phyloP scores from a whole-genome alignment of 2,888 invertebrate species.

The Ernsta delagoae region DNA sequence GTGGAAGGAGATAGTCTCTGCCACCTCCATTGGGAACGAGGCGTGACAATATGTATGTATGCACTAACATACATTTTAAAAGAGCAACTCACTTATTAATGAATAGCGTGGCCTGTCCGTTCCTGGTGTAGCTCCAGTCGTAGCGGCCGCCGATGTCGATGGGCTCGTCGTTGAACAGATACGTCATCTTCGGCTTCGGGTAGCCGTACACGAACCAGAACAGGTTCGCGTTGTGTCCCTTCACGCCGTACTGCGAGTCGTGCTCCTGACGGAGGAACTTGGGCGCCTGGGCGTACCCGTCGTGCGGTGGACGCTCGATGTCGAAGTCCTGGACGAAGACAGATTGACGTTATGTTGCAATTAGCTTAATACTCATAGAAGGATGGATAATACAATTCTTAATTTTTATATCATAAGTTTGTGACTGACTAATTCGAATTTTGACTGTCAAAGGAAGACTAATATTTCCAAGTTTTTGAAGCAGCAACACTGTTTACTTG shows the following conservation, averaged over 20 bases:
- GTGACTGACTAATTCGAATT: too few species aligned
- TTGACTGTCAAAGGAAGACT: too few species aligned
- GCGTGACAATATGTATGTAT: too few species aligned
- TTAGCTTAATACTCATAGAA: too few species aligned
- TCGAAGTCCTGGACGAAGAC: slow-evolving; percentile 98
- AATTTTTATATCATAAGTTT: too few species aligned
- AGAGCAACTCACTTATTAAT: slow-evolving; percentile 89
- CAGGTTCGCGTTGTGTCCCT: slow-evolving; percentile 94
- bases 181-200: slow-evolving; percentile 97
- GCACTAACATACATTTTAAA: not conserved
- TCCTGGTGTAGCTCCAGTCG: slow-evolving; percentile 94
- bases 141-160: slow-evolving; percentile 94
- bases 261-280: slow-evolving; percentile 94
- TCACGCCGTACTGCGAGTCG: slow-evolving; percentile 95
- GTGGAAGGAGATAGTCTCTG: too few species aligned
- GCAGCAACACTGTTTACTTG: too few species aligned
- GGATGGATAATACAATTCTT: too few species aligned
- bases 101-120: slow-evolving; percentile 95
- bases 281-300: slow-evolving; percentile 92
- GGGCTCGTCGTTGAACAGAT: slow-evolving; percentile 93
- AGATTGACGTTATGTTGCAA: too few species aligned
- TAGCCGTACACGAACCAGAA: slow-evolving; percentile 98
- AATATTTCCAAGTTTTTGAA: too few species aligned
- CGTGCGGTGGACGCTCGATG: slow-evolving; percentile 94
- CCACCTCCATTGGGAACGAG: too few species aligned